These are phyloP conservation scores for Acanthurus lineatus DNA, from an alignment of 2,797 vertebrate genomes.

Conservation along the genomic window DNA sequence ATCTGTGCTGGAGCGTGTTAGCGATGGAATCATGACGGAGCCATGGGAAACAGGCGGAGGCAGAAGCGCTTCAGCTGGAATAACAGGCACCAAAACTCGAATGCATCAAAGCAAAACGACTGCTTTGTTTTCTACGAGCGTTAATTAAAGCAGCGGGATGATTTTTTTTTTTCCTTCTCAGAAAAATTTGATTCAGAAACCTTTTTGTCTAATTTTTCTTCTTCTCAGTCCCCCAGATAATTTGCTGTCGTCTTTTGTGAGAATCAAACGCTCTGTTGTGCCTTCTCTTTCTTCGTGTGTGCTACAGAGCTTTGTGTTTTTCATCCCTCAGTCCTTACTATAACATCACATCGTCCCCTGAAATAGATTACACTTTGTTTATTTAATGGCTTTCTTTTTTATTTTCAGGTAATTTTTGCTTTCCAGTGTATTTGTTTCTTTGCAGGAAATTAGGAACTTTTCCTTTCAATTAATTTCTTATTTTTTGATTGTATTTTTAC, in stretches of 20 bases:
- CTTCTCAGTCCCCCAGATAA: conserved; percentile 72
- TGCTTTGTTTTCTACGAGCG: conserved; percentile 82
- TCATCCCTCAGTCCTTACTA: conserved; percentile 39
- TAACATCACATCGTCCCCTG: conserved; percentile 24
- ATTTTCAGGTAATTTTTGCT: conserved; percentile 31
- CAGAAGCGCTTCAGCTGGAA: conserved; percentile 65
- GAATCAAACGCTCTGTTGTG: conserved; percentile 71
- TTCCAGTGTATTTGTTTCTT: background rate
- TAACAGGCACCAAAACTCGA: conserved; percentile 69
- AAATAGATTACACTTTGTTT: conserved; percentile 26
- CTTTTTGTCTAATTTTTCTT: conserved; percentile 77
- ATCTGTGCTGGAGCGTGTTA: conserved; percentile 47
- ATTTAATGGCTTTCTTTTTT: conserved; percentile 16
- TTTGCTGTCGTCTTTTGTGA: conserved; percentile 76
- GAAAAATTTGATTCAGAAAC: conserved; percentile 64
- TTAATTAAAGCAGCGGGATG: conserved; percentile 81
- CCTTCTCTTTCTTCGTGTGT: conserved; percentile 41
- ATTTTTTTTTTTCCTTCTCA: conserved; percentile 50
- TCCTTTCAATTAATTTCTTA: background rate
- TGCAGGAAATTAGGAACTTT: background rate
- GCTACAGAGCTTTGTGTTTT: conserved; percentile 46
- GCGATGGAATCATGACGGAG: conserved; percentile 59
- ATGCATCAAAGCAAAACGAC: conserved; percentile 83
- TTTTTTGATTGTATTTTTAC: background rate
- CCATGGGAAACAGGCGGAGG: conserved; percentile 60